Evolutionary conservation across 2,797 vertebrate species (phyloP), one percentile per base, ranked within the genome.

Genomic region (Catharus ustulatus): DNA sequence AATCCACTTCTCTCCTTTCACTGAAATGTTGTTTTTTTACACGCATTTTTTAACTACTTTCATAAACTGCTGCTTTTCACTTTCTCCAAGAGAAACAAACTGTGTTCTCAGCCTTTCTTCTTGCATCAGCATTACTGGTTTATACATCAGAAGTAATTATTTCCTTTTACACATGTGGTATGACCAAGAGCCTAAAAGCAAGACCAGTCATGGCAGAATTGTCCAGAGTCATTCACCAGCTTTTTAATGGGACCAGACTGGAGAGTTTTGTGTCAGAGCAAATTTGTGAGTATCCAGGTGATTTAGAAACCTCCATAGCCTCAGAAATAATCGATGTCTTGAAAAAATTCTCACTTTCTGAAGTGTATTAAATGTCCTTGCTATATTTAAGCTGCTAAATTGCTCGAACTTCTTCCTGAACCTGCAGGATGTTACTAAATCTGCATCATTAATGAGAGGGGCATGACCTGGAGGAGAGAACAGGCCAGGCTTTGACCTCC

Each of bases 121-220:
- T 63, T 57, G 38, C 22, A 92, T 10, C 30, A 82, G 34, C 34
- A 84, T 52, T 68, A 52, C 18, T 34, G 29, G 4, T 52, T 58
- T 69, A 0, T 8, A 90, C 18, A 59, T 61, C 4, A 0, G 3
- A 67, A 69, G 7, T 45, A 46, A 49, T 42, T 59, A 42, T 20
- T 74, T 12, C 24, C 4, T 91, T n/a, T 40, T 1, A 45, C 15
- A 67, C 2, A 10, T 0, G 2, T 5, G 79, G 10, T 15, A n/a
- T 1, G 5, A 75, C 6, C n/a, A 51, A 74, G 34, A 42, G 11
- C 38, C 38, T 45, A 64, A 76, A 90, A 68, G 6, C 23, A 81
- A 64, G 7, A 45, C 5, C 6, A 19, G 58, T 10, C 13, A 48
- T 4, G 5, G 34, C 0, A 84, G 26, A 57, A 57, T 1, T 71